Base-by-base conservation (phyloP, 1,140 invertebrate species). In the Euschistus heros region DNA sequence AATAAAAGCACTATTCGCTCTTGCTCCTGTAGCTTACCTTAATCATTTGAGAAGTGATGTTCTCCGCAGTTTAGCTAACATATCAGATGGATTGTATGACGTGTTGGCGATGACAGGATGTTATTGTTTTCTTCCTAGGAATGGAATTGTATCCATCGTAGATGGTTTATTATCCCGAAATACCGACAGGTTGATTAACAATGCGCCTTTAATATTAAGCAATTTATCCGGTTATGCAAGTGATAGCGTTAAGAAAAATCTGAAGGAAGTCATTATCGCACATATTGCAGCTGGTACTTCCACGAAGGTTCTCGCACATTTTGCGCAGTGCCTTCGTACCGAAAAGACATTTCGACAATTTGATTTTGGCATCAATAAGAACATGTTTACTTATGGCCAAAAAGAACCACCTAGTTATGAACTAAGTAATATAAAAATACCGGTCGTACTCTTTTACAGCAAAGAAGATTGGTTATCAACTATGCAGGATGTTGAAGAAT, bases 1-100 rank as follows among this genome's bases (percentile, higher is more conserved):
- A 70, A 75, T 79, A 37, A 72, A 68, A 44, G 47, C 73, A 15
- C 72, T 73, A 62, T 72, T 80, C 63, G 78, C 78, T 8, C 69
- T 84, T 37, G 81, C 76, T 5, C 80, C 80, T 4, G 77, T 81
- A 0, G 74, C 76, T 6, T 77, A 68, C 65, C 60, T 74, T 24
- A 54, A 66, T 24, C 20, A 72, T 52, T 64, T 71, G 37, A 47
- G 20, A 15, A 57, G 24, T 22, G 15, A 24, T 3, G 18, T 57
- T 2, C 24, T 57, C 2, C 18, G 26, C 2, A 26, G 10, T 24
- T 5, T 26, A 6, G 18, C 54, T 2, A 17, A 10, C 14, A 5
- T 24, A 22, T 57, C 54, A 17, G 54, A 57, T 10, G 7, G 18
- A 18, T 15, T 57, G 15, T 24, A 24, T 26, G 24, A 57, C 15